Base-by-base conservation (phyloP, 2,888 invertebrate species). In the Hanleya hanleyi region DNA sequence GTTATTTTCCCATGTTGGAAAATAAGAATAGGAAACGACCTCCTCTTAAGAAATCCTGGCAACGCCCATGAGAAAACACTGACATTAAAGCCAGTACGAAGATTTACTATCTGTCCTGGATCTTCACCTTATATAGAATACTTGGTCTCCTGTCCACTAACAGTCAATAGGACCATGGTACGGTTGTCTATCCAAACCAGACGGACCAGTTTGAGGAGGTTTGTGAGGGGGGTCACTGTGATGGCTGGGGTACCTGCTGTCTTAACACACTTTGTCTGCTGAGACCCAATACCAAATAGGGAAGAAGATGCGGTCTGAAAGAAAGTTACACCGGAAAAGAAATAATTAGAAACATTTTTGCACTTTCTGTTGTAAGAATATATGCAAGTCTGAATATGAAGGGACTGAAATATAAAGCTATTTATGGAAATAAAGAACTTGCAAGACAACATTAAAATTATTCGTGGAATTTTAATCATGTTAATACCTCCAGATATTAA, bases 271-370 rank as follows among this genome's bases (percentile, higher is more conserved):
- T 96, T 95, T 0, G 98, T 98, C 91, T 98, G 98, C 5, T 97
- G 96, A 81, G 98, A 97, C 22, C 99, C 99, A 85, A 99, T 93
- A 0, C 98, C 99, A 92, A 99, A 98, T 94, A 99, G 96, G 69
- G 96, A 96, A 22, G 94, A 93, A n/a, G 90, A 88, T 0, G 93
- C 93, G 18, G 93, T 93, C 93, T 94, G 92, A 88, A 81, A 92
- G 82, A 33, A 83, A 80, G 76, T 57, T 12, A 64, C 33, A 64
- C 26, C 64, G 32, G 12, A 64, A 47, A 36, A 32, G 64, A 57
- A 12, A 41, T n/a, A 41, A 15, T 41, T 7, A 12, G 9, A 26
- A 57, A 26, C 7, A 22, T 57, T 57, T 57, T 15, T 18, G 12
- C 9, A 57, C 7, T 7, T 57, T 57, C 57, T 12, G 57, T 22